phyloP scores from a whole-genome alignment of 2,888 invertebrate species.

The Idaea straminata region DNA sequence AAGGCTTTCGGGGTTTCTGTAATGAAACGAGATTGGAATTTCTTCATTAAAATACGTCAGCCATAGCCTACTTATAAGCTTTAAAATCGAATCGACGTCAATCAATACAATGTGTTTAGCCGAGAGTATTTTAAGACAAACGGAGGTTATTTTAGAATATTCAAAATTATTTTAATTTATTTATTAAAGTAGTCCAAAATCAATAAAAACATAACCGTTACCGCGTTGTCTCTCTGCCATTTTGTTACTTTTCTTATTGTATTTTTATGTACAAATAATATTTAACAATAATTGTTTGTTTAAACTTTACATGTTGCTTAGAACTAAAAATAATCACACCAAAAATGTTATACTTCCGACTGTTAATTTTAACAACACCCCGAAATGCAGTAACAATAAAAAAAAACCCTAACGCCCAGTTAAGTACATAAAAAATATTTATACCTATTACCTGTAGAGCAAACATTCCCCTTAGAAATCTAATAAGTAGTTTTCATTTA shows the following conservation, averaged over 20 bases:
- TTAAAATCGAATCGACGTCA: not conserved
- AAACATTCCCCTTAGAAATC: not conserved
- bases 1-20: not conserved
- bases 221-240: too few relatives aligned
- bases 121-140: too few relatives aligned
- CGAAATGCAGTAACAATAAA: not conserved
- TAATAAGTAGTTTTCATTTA: too few relatives aligned
- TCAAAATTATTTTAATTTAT: too few relatives aligned
- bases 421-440: not conserved
- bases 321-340: not conserved
- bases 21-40: not conserved
- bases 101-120: too few relatives aligned
- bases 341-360: not conserved
- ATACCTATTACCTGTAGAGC: not conserved
- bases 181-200: too few relatives aligned
- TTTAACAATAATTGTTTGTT: too few relatives aligned
- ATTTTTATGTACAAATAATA: too few relatives aligned
- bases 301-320: too few relatives aligned
- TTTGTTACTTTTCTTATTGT: too few relatives aligned
- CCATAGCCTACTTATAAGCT: not conserved
- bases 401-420: not conserved
- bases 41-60: not conserved
- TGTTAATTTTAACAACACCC: not conserved
- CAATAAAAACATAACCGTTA: too few relatives aligned
- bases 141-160: too few relatives aligned